phyloP scores from a whole-genome alignment of 2,888 invertebrate genomes.

The Rhogogaster chlorosoma region DNA sequence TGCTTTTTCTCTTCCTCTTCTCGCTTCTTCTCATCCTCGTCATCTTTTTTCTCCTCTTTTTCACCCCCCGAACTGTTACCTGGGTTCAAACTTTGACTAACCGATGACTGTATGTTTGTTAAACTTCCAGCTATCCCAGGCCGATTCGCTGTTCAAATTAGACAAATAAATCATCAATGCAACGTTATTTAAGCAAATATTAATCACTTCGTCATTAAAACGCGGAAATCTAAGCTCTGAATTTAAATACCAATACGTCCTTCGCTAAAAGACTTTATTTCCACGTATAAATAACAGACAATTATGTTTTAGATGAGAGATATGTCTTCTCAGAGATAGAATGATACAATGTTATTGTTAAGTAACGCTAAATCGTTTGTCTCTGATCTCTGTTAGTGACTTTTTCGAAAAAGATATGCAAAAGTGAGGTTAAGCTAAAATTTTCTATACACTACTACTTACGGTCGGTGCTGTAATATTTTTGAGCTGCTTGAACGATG shows the following conservation, averaged over 20 bases:
- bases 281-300: neutral
- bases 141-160: slow-evolving; percentile 55
- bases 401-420: neutral
- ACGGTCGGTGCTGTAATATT: slow-evolving; percentile 66
- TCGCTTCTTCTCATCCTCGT: slow-evolving; percentile 81
- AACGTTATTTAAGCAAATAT: neutral
- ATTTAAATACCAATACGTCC: neutral
- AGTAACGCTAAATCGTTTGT: neutral
- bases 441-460: slow-evolving; percentile 56
- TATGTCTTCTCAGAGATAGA: neutral
- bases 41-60: slow-evolving; percentile 80
- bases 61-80: slow-evolving; percentile 76
- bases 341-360: neutral
- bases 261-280: neutral
- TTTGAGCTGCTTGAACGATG: slow-evolving; percentile 61
- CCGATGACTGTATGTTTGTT: slow-evolving; percentile 67
- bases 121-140: slow-evolving; percentile 68
- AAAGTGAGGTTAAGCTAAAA: neutral
- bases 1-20: slow-evolving; percentile 80
- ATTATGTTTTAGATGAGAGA: neutral
- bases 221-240: neutral
- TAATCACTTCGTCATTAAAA: neutral
- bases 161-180: neutral
- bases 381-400: neutral
- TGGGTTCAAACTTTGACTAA: slow-evolving; percentile 14